Base-by-base conservation (phyloP, 2,113 vertebrate species). In the Herpetotheres cachinnans region DNA sequence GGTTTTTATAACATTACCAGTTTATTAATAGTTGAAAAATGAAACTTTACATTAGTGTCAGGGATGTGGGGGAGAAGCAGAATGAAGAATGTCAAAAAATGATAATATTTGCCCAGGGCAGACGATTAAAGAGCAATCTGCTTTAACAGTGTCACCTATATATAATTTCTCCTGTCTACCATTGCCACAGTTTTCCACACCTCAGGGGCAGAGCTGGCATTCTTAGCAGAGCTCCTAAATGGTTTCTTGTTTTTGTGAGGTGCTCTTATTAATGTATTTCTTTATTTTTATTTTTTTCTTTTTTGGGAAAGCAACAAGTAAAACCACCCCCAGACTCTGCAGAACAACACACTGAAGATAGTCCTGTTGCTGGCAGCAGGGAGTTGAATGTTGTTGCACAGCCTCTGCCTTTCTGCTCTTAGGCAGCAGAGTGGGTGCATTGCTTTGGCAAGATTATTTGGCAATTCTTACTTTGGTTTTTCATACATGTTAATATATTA, bases 21-120 rank as follows among this genome's bases (percentile, higher is more conserved):
- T 88, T 96, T 97, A 96, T 97, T 97, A 97, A 92, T 89, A 94
- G 70, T 67, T 97, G 87, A 91, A 96, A 96, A 97, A 93, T 40
- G 58, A 94, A 96, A 95, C 93, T 74, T 91, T 94, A 76, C 52
- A 54, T 95, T 91, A 95, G 73, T 97, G 92, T 96, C 87, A 94
- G 90, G 63, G 89, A 91, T 85, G 92, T 91, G 73, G 73, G 76
- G 84, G 50, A 95, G 86, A 88, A 91, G 81, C 80, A 93, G 89
- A 96, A 93, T 92, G 93, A 97, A 94, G 81, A 96, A 96, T 87
- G 66, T 74, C 85, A 94, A 91, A 96, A 93, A 36, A 86, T 92
- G 17, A 54, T 93, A 96, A 90, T 94, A 61, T 97, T 97, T 98
- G 95, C 97, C 91, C 55, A 95, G 72, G 94, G 96, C 96, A 96